Conservation (phyloP, 2,113 vertebrate genomes). For the Lasiurus cinereus region DNA sequence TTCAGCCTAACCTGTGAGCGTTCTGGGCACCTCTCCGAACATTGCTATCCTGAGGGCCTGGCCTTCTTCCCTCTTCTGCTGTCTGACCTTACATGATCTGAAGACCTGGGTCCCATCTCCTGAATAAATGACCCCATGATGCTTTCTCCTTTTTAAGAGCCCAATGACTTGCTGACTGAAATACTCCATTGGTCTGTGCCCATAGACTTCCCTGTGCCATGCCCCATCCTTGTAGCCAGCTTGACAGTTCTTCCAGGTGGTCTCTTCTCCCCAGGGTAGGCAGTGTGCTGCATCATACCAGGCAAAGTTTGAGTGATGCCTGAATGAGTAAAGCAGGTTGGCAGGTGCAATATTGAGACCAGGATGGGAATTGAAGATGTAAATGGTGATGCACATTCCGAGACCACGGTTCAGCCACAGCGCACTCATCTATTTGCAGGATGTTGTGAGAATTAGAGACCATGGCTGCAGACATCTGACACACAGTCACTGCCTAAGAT, state of each 20-base stretch:
- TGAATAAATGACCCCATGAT: not conserved
- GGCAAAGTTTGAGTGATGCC: not conserved
- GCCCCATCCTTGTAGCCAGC: not conserved
- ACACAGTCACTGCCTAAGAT: not conserved
- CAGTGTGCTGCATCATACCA: not conserved
- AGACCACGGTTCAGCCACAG: not conserved
- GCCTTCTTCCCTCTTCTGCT: not conserved
- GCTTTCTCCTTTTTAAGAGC: not conserved
- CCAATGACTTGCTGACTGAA: not conserved
- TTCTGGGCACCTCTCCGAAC: not conserved
- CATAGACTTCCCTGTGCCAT: not conserved
- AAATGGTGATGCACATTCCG: not conserved
- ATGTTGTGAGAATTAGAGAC: not conserved
- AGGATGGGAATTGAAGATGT: not conserved
- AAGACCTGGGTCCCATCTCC: not conserved
- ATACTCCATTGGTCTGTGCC: rapidly evolving
- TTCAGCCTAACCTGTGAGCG: not conserved
- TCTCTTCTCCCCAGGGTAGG: not conserved
- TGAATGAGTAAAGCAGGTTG: not conserved
- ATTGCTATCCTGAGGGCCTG: not conserved
- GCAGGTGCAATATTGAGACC: not conserved
- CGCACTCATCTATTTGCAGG: not conserved
- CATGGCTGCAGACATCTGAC: not conserved
- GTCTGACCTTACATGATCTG: constrained; percentile 27
- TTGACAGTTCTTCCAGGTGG: not conserved